Conservation (phyloP, 2,888 invertebrate species). For the Cosmia pyralina region DNA sequence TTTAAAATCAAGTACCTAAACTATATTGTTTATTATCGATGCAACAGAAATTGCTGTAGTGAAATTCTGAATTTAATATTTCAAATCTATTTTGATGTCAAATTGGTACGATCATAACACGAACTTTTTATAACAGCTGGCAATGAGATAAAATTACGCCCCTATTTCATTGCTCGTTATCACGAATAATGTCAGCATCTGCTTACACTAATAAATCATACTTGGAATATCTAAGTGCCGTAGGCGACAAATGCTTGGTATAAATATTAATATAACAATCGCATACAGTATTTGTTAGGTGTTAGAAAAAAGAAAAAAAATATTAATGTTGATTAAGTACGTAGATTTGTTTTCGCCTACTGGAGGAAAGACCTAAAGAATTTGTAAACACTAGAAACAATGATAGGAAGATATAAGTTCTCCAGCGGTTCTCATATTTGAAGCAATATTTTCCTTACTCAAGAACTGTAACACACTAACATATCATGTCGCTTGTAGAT, state of each 20-base stretch:
- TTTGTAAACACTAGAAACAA: not conserved
- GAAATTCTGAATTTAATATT: too few relatives aligned
- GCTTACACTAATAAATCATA: slow-evolving; percentile 44
- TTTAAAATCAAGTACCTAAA: too few relatives aligned
- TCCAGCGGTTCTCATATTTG: not conserved
- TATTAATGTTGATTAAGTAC: too few relatives aligned
- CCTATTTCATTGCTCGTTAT: slow-evolving; percentile 41
- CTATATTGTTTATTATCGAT: too few relatives aligned
- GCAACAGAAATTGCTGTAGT: too few relatives aligned
- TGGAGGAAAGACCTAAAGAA: not conserved
- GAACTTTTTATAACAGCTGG: slow-evolving; percentile 12
- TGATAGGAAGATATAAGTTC: not conserved
- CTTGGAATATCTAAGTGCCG: slow-evolving; percentile 38
- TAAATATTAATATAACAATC: slow-evolving; percentile 11
- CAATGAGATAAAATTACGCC: slow-evolving; percentile 33
- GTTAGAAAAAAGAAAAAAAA: not conserved
- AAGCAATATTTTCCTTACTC: slow-evolving; percentile 20
- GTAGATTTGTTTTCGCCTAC: not conserved
- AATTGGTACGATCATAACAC: slow-evolving; percentile 8
- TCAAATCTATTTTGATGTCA: slow-evolving; percentile 1
- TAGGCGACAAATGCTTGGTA: slow-evolving; percentile 15
- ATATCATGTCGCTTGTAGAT: slow-evolving; percentile 30
- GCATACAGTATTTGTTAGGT: not conserved
- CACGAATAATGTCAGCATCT: slow-evolving; percentile 43
- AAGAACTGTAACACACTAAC: slow-evolving; percentile 14